Conservation (phyloP, 2,888 invertebrate species). For the Orthosia gracilis region DNA sequence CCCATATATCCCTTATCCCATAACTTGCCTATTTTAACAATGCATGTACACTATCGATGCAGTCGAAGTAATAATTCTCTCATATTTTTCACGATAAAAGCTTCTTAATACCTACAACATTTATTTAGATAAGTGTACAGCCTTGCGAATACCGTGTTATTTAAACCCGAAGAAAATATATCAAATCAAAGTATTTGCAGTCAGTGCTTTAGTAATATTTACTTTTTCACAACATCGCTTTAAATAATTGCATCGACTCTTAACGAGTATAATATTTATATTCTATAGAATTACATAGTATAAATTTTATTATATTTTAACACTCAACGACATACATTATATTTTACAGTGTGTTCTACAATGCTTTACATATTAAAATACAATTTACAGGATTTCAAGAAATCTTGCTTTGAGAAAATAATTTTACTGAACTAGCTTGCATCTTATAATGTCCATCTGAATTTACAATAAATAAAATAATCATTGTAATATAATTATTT, state of each 20-base stretch:
- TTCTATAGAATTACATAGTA: slow-evolving; percentile 44
- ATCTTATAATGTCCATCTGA: background rate
- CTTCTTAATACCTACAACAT: slow-evolving; percentile 29
- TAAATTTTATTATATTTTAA: slow-evolving; percentile 48
- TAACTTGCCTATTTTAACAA: slow-evolving; percentile 33
- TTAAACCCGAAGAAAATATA: slow-evolving; percentile 20
- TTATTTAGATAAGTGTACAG: slow-evolving; percentile 29
- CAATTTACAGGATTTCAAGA: slow-evolving; percentile 38
- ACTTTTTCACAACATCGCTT: slow-evolving; percentile 30
- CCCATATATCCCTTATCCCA: too few species aligned
- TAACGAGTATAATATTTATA: slow-evolving; percentile 25
- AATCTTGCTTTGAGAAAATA: slow-evolving; percentile 9
- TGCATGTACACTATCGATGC: slow-evolving; percentile 24
- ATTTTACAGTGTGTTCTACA: slow-evolving; percentile 51
- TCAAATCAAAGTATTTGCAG: slow-evolving; percentile 31
- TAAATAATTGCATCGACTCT: slow-evolving; percentile 30
- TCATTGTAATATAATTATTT: background rate
- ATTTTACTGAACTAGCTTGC: background rate
- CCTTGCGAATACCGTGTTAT: slow-evolving; percentile 34
- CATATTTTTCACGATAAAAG: slow-evolving; percentile 37
- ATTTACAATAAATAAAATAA: slow-evolving; percentile 8
- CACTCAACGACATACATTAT: slow-evolving; percentile 45
- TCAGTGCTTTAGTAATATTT: slow-evolving; percentile 46
- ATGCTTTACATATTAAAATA: slow-evolving; percentile 39
- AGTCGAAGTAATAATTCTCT: slow-evolving; percentile 28